phyloP scores from a whole-genome alignment of 92 coral and sea anemone species.

The Isaurus tuberculatus region DNA sequence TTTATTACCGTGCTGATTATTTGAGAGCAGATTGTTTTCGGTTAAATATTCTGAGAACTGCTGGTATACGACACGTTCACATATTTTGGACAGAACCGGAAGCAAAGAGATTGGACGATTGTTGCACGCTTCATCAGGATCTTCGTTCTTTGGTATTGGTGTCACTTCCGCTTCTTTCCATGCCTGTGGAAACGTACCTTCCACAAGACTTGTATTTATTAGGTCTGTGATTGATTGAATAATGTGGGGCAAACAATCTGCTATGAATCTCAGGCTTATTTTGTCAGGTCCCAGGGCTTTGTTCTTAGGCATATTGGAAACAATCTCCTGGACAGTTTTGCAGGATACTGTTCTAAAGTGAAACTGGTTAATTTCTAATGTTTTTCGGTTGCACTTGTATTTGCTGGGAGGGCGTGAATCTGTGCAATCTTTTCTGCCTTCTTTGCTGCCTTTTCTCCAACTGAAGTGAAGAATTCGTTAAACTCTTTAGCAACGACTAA shows the following conservation, averaged over 20 bases:
- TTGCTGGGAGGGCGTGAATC: slow-evolving; percentile 16
- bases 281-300: slow-evolving; percentile 51
- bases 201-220: slow-evolving; percentile 14
- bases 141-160: slow-evolving; percentile 34
- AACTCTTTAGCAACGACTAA: slow-evolving; percentile 28
- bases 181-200: slow-evolving; percentile 19
- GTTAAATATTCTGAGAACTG: slow-evolving; percentile 34
- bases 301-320: slow-evolving; percentile 38
- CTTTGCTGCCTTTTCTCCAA: slow-evolving; percentile 52
- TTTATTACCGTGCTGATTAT: slow-evolving; percentile 13
- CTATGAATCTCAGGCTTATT: slow-evolving; percentile 15
- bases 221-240: slow-evolving; percentile 5
- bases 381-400: slow-evolving; percentile 9
- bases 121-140: slow-evolving; percentile 54
- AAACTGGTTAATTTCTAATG: slow-evolving; percentile 12
- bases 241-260: slow-evolving; percentile 26
- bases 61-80: slow-evolving; percentile 15
- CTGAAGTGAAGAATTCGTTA: slow-evolving; percentile 55
- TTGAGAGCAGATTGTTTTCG: slow-evolving; percentile 5
- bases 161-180: slow-evolving; percentile 55
- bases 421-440: slow-evolving; percentile 17
- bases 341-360: neutral
- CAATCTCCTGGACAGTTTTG: slow-evolving; percentile 7
- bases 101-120: slow-evolving; percentile 60
- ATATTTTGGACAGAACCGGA: slow-evolving; percentile 53